A percentile compares a stretch with the other conserved stretches of the same genome.
phyloP scores from a whole-genome alignment of 2,888 invertebrate genomes.

The Exocentrus adspersus region DNA sequence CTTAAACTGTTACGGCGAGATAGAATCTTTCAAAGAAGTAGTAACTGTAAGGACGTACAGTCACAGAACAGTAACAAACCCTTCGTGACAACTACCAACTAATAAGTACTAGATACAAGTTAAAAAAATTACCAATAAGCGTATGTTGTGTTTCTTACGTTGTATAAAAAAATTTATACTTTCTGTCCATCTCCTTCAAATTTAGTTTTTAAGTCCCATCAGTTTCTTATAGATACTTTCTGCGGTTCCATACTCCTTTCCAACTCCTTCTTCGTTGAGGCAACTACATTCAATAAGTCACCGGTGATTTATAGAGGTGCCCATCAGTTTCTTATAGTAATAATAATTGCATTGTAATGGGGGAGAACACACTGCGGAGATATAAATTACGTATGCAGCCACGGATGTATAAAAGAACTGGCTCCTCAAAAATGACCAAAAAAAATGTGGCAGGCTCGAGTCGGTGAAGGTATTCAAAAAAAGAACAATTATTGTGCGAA shows the following conservation, averaged over 20 bases:
- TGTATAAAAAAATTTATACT: too few relatives aligned
- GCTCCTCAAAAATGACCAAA: constrained; percentile 21
- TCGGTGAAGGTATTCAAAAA: constrained; percentile 16
- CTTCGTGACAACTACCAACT: too few relatives aligned
- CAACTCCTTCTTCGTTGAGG: constrained; percentile 4
- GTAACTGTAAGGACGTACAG: neutral
- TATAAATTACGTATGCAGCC: constrained; percentile 37
- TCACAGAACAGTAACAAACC: too few relatives aligned
- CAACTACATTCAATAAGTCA: constrained; percentile 34
- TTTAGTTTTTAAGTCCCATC: too few relatives aligned
- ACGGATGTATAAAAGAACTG: constrained; percentile 18
- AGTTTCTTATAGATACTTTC: too few relatives aligned
- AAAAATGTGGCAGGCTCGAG: constrained; percentile 16
- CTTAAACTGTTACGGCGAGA: constrained; percentile 12
- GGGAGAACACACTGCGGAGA: constrained; percentile 30
- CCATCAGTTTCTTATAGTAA: constrained; percentile 39
- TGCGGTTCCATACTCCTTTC: neutral
- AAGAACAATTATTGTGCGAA: constrained; percentile 24
- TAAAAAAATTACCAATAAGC: too few relatives aligned
- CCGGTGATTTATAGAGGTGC: constrained; percentile 36
- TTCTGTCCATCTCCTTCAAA: too few relatives aligned
- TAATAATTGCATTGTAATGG: constrained; percentile 41
- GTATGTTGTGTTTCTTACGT: too few relatives aligned
- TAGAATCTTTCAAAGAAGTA: constrained; percentile 20
- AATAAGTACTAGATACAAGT: too few relatives aligned